These are phyloP conservation scores for Calonectris borealis DNA, from an alignment of 2,113 vertebrate species.

Conservation along the genomic window DNA sequence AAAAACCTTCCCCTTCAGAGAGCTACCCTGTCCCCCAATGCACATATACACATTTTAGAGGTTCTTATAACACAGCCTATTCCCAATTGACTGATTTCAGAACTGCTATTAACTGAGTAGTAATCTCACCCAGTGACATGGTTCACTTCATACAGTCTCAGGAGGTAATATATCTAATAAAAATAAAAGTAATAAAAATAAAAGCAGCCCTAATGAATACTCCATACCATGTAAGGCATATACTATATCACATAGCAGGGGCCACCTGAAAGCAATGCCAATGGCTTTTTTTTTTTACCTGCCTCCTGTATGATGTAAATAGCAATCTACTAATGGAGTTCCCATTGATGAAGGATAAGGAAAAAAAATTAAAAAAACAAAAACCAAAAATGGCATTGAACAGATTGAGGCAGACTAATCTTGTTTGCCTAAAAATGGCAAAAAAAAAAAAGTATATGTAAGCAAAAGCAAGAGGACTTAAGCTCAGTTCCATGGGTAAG, in stretches of 20 bases:
- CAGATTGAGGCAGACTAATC: slow-evolving; percentile 43
- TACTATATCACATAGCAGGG: background rate
- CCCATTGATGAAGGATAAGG: slow-evolving; percentile 3
- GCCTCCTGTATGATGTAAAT: slow-evolving; percentile 3
- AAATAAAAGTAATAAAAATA: slow-evolving; percentile 65
- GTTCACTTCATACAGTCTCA: slow-evolving; percentile 41
- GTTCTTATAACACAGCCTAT: background rate
- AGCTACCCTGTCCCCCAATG: background rate
- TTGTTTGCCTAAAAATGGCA: slow-evolving; percentile 28
- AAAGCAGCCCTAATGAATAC: slow-evolving; percentile 47
- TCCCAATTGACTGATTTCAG: slow-evolving; percentile 37
- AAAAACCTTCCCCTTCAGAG: slow-evolving; percentile 3
- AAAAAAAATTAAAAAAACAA: background rate
- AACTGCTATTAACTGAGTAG: slow-evolving; percentile 42
- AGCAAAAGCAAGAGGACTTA: slow-evolving; percentile 30
- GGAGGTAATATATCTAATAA: slow-evolving; percentile 51
- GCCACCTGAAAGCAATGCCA: background rate
- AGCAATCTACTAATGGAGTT: slow-evolving; percentile 43
- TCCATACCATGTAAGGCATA: background rate
- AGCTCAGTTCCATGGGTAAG: slow-evolving; percentile 1
- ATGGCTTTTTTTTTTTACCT: background rate
- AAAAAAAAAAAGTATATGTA: background rate
- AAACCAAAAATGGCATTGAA: background rate
- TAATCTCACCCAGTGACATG: slow-evolving; percentile 16
- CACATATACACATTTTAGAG: slow-evolving; percentile 32